Evolutionary conservation across 2,113 vertebrate species (phyloP).

Genomic region (Ictalurus furcatus): DNA sequence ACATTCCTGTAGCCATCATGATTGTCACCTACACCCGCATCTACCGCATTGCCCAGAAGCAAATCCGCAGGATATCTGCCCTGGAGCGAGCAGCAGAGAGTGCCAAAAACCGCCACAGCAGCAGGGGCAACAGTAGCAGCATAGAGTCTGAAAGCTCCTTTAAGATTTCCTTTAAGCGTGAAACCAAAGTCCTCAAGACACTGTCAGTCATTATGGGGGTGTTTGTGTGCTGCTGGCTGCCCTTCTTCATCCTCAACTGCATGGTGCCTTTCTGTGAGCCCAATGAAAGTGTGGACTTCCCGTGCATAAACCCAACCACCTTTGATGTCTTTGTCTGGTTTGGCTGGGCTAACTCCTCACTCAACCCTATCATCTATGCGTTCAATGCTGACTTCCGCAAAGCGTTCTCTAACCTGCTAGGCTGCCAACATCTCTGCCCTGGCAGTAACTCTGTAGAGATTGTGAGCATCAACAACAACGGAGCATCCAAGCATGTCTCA

Average conservation of each 20-base stretch:
- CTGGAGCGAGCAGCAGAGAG: conserved; percentile 94
- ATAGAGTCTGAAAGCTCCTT: conserved; percentile 92
- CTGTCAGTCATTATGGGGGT: conserved; percentile 99
- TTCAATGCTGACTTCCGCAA: conserved; percentile 98
- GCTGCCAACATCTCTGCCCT: conserved; percentile 90
- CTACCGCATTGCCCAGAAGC: conserved; percentile 95
- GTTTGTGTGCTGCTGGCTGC: conserved; percentile 98
- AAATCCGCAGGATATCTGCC: conserved; percentile 94
- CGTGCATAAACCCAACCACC: conserved; percentile 92
- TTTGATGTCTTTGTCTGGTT: conserved; percentile 98
- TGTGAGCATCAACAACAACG: conserved; percentile 95
- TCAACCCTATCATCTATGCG: conserved; percentile 98
- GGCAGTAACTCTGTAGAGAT: conserved; percentile 86
- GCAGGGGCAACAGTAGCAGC: conserved; percentile 80
- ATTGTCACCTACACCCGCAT: conserved; percentile 97
- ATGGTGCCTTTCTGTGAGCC: conserved; percentile 95
- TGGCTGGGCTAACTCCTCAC: conserved; percentile 97
- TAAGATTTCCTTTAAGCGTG: conserved; percentile 97
- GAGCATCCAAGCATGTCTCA: conserved; percentile 75
- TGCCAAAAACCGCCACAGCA: conserved; percentile 92
- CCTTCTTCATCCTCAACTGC: conserved; percentile 97
- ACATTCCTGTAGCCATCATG: conserved; percentile 98
- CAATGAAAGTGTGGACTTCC: conserved; percentile 76
- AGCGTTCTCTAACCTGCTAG: conserved; percentile 93
- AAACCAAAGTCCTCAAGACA: conserved; percentile 97